phyloP scores from a whole-genome alignment of 2,888 invertebrate species.

The Diplazon laetatorius region DNA sequence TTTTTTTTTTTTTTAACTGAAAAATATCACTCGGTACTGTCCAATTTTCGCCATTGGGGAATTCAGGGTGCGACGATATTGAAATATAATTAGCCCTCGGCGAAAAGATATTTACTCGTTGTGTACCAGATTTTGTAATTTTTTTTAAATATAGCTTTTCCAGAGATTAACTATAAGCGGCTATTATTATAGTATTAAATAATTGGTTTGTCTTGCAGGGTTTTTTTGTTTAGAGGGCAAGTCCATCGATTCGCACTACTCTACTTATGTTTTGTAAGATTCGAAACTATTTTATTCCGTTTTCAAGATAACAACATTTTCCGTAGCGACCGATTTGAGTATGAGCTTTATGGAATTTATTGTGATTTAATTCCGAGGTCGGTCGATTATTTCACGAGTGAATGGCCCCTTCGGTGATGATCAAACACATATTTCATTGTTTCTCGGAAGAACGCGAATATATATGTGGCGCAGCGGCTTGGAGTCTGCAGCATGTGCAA shows the following conservation, averaged over 20 bases:
- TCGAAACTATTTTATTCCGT: too few relatives aligned
- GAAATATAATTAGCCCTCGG: not conserved
- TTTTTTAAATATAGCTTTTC: too few relatives aligned
- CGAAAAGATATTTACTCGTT: not conserved
- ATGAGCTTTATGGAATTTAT: too few relatives aligned
- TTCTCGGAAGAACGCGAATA: slow-evolving; percentile 33
- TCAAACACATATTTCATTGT: not conserved
- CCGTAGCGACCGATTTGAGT: too few relatives aligned
- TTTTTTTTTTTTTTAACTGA: slow-evolving; percentile 70
- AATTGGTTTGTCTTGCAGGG: too few relatives aligned
- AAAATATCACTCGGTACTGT: slow-evolving; percentile 19
- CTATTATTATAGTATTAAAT: too few relatives aligned
- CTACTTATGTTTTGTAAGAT: too few relatives aligned
- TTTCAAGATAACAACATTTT: too few relatives aligned
- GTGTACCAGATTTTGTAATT: too few relatives aligned
- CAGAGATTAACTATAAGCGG: too few relatives aligned
- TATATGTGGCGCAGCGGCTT: not conserved
- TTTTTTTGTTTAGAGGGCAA: too few relatives aligned
- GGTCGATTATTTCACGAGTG: not conserved
- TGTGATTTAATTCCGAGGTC: not conserved
- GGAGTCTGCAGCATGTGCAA: not conserved
- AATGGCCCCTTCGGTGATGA: not conserved
- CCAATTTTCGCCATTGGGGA: not conserved
- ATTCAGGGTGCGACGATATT: not conserved
- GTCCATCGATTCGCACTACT: too few relatives aligned